These are phyloP conservation scores for Epinephelus lanceolatus DNA, from an alignment of 2,113 vertebrate species.

Conservation along the genomic window DNA sequence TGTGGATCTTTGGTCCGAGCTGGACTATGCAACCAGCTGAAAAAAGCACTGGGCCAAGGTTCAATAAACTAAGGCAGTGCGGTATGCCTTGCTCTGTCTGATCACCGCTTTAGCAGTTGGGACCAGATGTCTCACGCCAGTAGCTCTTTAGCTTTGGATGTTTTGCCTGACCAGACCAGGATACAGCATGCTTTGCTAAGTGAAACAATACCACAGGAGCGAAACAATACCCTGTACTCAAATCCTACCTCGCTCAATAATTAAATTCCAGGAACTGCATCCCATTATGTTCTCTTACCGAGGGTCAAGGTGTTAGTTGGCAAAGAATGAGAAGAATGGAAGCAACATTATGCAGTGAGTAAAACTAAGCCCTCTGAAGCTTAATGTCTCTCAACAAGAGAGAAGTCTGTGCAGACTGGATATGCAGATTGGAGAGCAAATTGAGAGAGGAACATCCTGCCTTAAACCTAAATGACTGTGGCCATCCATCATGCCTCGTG, in stretches of 20 bases:
- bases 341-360: slow-evolving; percentile 36
- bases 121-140: too few relatives aligned
- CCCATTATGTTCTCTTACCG: slow-evolving; percentile 37
- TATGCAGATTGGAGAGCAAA: slow-evolving; percentile 77
- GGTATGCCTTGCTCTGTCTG: too few relatives aligned
- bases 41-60: too few relatives aligned
- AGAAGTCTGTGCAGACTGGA: slow-evolving; percentile 34
- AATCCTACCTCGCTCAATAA: slow-evolving; percentile 25
- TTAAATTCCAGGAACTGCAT: slow-evolving; percentile 52
- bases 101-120: too few relatives aligned
- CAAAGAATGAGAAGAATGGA: slow-evolving; percentile 40
- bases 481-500: slow-evolving; percentile 71
- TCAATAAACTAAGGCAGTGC: too few relatives aligned
- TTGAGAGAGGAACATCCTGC: slow-evolving; percentile 75
- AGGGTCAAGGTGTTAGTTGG: slow-evolving; percentile 51
- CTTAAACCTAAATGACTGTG: slow-evolving; percentile 70
- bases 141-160: neutral
- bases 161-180: neutral
- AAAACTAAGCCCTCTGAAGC: slow-evolving; percentile 38
- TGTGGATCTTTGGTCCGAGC: too few relatives aligned
- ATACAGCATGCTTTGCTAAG: neutral
- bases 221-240: slow-evolving; percentile 16
- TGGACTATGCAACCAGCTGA: too few relatives aligned
- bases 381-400: slow-evolving; percentile 31
- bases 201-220: slow-evolving; percentile 27